A percentile compares a stretch with the other conserved stretches of the same genome.
Conservation (phyloP, 2,888 invertebrate species). For the Sinelater perroti region DNA sequence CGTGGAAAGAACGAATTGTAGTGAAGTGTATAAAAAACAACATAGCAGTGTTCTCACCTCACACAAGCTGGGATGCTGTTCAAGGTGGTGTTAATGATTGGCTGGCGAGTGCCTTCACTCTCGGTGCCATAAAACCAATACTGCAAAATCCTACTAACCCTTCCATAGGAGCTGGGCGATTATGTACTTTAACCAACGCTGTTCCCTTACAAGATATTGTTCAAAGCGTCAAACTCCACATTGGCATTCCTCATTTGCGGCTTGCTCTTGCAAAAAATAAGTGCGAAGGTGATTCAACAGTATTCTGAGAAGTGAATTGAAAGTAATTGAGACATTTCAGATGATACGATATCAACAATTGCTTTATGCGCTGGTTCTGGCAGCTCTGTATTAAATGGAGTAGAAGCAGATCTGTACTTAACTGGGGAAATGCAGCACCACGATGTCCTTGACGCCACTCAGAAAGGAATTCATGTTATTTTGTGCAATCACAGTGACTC, state of each 20-base stretch:
- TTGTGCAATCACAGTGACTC: conserved; percentile 94
- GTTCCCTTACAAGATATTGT: conserved; percentile 71
- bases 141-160: conserved; percentile 56
- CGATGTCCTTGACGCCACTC: conserved; percentile 86
- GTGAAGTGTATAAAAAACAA: conserved; percentile 81
- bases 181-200: conserved; percentile 62
- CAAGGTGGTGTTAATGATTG: conserved; percentile 91
- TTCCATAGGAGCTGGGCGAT: conserved; percentile 65
- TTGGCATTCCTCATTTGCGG: conserved; percentile 74
- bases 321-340: conserved; percentile 52
- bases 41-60: conserved; percentile 92
- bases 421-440: conserved; percentile 97
- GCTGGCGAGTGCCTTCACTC: conserved; percentile 77
- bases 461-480: conserved; percentile 81
- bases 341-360: conserved; percentile 67
- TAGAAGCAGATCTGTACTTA: conserved; percentile 80
- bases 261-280: conserved; percentile 70
- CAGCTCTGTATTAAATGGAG: conserved; percentile 75
- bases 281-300: conserved; percentile 53
- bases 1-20: conserved; percentile 85
- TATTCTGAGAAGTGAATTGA: neutral
- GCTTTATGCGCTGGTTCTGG: conserved; percentile 95
- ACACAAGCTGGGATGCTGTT: conserved; percentile 89
- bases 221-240: conserved; percentile 72
- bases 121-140: conserved; percentile 58